Base-by-base conservation (phyloP, 2,888 invertebrate species). In the Drosophila imparisetae region DNA sequence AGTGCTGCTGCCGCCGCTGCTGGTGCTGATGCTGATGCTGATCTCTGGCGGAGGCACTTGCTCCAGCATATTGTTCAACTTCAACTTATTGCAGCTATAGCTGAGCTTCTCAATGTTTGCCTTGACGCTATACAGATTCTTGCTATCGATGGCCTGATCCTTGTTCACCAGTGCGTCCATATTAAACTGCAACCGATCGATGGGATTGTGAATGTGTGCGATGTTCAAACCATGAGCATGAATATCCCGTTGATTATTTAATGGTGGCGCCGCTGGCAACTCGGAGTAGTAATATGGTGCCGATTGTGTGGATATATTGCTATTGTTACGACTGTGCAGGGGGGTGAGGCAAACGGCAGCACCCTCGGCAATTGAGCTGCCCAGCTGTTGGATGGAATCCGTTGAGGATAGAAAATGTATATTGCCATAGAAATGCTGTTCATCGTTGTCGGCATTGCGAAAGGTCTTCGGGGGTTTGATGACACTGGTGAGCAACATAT, bases 221-320 rank as follows among this genome's bases (percentile, higher is more conserved):
- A 91, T 91, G 42, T 91, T 91, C 29, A 88, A 72, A 0, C 91
- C 91, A 38, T 88, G 90, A 2, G 90, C 91, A 34, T 92, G 91
- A 75, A 95, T 94, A 49, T 95, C 95, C 58, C 96, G 93, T 92
- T 96, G 96, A 92, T 97, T 97, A 87, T 96, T 97, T 38, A 96
- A 88, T 7, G 89, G 80, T 4, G 84, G 79, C 94, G 95, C 58
- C 95, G 94, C 81, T 0, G 90, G 73, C 50, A 87, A 49, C 55
- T 98, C 97, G 0, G 97, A 97, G 91, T 97, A 97, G 90, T 97
- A 97, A 90, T 97, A 97, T 0, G 97, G 97, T 38, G 96, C 97
- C 64, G 95, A 95, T 73, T 95, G 95, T 77, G 95, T 95, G 24
- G 94, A 94, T n/a, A 93, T 91, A 61, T 93, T 93, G 75, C 95